Evolutionary conservation across 1,140 invertebrate species (phyloP).

Genomic region (Nylanderia fulva): DNA sequence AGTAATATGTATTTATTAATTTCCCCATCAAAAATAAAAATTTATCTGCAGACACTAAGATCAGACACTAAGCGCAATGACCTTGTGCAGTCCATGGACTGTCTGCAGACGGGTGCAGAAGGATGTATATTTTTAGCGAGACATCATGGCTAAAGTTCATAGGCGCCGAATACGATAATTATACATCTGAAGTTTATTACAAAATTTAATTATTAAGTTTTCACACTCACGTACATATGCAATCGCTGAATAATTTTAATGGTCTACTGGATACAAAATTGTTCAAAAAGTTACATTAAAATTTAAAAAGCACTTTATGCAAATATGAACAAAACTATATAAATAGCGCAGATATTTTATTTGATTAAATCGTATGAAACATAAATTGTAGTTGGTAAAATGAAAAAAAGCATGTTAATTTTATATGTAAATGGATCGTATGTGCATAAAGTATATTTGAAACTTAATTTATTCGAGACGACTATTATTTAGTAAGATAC

Average conservation of each 20-base stretch:
- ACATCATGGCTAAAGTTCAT: constrained; percentile 41
- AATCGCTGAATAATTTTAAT: not conserved
- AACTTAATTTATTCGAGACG: not conserved
- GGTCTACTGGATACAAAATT: not conserved
- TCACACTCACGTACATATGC: not conserved
- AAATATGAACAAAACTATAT: no score
- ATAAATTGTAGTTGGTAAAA: not conserved
- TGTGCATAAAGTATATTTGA: not conserved
- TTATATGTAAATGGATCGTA: not conserved
- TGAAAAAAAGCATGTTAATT: not conserved
- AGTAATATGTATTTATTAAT: not conserved
- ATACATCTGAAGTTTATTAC: not conserved
- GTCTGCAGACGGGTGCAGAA: constrained; percentile 28
- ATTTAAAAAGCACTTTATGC: not conserved
- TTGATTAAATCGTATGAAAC: not conserved
- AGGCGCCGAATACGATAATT: constrained; percentile 31
- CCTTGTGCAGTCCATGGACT: constrained; percentile 27
- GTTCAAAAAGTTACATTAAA: not conserved
- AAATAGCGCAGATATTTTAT: not conserved
- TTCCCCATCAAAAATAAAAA: constrained; percentile 8
- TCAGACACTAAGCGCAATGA: constrained; percentile 26
- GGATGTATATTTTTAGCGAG: constrained; percentile 52
- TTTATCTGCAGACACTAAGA: not conserved
- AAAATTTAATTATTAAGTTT: not conserved
- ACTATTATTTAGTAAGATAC: not conserved